phyloP scores from a whole-genome alignment of 1,140 invertebrate species.

The Triops longicaudatus region DNA sequence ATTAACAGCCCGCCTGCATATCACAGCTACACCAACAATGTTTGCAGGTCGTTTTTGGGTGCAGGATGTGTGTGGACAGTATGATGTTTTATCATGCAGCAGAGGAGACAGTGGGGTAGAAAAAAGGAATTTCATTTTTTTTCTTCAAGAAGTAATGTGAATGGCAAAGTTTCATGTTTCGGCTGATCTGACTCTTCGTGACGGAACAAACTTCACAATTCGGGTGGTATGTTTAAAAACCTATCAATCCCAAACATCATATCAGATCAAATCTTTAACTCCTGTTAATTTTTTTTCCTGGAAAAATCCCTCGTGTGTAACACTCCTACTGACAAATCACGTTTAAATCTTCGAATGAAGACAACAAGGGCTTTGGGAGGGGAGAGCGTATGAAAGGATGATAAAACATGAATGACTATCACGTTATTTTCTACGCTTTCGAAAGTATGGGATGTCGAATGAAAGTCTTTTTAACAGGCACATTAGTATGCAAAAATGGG shows the following conservation, averaged over 20 bases:
- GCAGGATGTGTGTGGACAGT: constrained; percentile 2
- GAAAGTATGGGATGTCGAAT: constrained; percentile 9
- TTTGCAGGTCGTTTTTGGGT: neutral
- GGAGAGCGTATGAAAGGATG: neutral
- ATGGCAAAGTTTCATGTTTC: neutral
- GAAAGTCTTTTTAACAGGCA: constrained; percentile 15
- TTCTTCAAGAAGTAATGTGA: neutral
- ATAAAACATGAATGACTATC: constrained; percentile 12
- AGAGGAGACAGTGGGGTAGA: neutral
- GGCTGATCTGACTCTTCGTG: neutral
- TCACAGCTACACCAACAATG: constrained; percentile 10
- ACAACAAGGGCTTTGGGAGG: neutral
- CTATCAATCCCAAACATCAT: neutral
- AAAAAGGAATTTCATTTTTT: neutral
- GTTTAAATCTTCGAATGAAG: neutral
- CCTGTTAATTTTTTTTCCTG: neutral
- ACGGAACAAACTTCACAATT: neutral
- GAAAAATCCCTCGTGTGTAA: neutral
- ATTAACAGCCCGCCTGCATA: constrained; percentile 7
- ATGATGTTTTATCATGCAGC: constrained; percentile 10
- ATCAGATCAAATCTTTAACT: neutral
- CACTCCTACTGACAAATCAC: neutral
- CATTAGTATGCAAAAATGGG: constrained; percentile 15
- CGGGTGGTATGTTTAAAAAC: neutral
- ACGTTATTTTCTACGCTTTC: constrained; percentile 8